Evolutionary conservation across 2,113 vertebrate genomes (phyloP), one percentile per base, ranked within the genome.

Genomic region (Tragelaphus buxtoni): DNA sequence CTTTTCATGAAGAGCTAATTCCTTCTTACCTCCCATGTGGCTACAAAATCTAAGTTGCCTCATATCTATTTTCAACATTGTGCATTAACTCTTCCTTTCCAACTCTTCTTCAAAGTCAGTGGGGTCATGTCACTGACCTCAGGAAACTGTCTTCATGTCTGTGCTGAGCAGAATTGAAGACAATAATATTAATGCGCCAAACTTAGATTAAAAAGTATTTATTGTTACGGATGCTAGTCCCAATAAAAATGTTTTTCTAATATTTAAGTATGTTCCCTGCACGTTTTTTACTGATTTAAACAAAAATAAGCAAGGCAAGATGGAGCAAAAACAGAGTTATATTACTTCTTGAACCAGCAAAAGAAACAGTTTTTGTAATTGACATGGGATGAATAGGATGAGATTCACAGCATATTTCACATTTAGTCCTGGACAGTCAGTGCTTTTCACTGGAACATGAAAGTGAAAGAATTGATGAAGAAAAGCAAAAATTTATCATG

Each of bases 81-180:
- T 88, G 18, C 39, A 80, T 61, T 80, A 49, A 80, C 35, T 93
- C 58, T 93, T 94, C 53, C 92, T 49, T 94, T 96, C 47, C 45
- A 92, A 55, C 32, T 95, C 55, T 88, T 92, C 84, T 95, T 94
- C 51, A 91, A 1, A 95, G 95, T 94, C 47, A 30, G 26, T 53
- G 35, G 28, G 90, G 90, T 96, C 83, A 58, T 86, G 85, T 81
- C 55, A 24, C 8, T 81, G 60, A 91, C 72, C 28, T 35, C 60
- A 94, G 72, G 88, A 95, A 93, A 91, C 51, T 35, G 81, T 91
- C 79, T 55, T 53, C 42, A 16, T 77, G 32, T 77, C 51, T 93
- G 14, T 79, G 42, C 69, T 35, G 39, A 86, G 58, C 11, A 72
- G 63, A 90, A 80, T 4, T 76, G 49, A 87, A 80, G 81, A 81